Percentiles rank a stretch among this genome's conserved stretches.
phyloP scores from a whole-genome alignment of 53 echinoderm and acorn worm species.

The Luidia sarsii region DNA sequence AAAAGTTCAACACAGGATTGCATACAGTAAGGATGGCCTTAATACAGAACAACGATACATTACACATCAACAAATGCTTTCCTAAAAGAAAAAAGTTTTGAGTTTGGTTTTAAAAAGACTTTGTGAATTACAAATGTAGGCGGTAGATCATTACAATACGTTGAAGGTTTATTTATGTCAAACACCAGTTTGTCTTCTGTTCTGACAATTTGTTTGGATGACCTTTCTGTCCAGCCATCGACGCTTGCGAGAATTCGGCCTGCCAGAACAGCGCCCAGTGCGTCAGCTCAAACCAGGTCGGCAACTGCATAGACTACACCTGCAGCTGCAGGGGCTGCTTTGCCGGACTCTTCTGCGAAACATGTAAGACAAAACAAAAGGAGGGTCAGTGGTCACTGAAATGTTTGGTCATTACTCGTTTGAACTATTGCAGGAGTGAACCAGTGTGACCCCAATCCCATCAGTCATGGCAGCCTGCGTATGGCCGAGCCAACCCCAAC shows the following conservation, averaged over 20 bases:
- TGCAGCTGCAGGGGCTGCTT: constrained; percentile 80
- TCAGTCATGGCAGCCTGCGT: constrained; percentile 69
- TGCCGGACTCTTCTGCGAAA: constrained; percentile 70
- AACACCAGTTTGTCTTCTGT: neutral
- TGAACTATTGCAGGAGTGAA: constrained; percentile 25
- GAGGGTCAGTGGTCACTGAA: too few relatives aligned
- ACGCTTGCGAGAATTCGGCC: constrained; percentile 67
- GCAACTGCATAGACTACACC: constrained; percentile 64
- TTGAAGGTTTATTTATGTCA: too few relatives aligned
- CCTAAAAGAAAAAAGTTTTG: too few relatives aligned
- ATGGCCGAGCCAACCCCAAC: constrained; percentile 46
- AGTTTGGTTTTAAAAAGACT: too few relatives aligned
- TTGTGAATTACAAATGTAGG: neutral
- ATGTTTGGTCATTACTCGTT: too few relatives aligned
- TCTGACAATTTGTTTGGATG: neutral
- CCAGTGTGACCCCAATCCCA: constrained; percentile 80
- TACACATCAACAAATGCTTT: too few relatives aligned
- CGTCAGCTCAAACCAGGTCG: constrained; percentile 9
- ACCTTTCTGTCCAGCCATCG: constrained; percentile 49
- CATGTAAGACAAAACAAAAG: constrained; percentile 69
- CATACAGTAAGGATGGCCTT: too few relatives aligned
- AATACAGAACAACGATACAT: too few relatives aligned
- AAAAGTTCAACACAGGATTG: too few relatives aligned
- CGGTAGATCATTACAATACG: neutral
- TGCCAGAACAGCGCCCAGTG: constrained; percentile 78